Evolutionary conservation across 2,888 invertebrate species (phyloP).

Genomic region (Agrotis ipsilon): DNA sequence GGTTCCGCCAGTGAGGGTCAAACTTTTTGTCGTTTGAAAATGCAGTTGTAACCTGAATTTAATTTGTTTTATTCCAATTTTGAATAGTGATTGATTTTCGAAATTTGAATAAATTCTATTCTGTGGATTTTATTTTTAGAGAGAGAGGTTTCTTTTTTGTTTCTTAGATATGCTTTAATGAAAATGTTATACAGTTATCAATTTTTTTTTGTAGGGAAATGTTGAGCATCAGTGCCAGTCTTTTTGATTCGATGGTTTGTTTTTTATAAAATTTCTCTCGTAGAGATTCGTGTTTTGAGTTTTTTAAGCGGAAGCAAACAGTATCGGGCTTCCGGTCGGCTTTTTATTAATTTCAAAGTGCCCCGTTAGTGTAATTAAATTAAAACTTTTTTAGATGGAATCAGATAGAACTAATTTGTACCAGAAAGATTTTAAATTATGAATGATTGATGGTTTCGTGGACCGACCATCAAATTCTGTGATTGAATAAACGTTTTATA

Average conservation of each 20-base stretch:
- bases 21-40: conserved; percentile 61
- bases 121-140: too few species aligned
- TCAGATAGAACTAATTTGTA: conserved; percentile 43
- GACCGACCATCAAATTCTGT: not conserved
- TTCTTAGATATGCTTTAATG: too few species aligned
- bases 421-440: conserved; percentile 26
- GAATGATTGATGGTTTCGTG: conserved; percentile 29
- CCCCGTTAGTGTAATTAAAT: conserved; percentile 76
- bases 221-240: conserved; percentile 75
- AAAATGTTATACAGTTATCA: not conserved
- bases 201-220: conserved; percentile 38
- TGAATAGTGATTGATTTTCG: not conserved
- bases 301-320: conserved; percentile 83
- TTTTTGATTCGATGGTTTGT: conserved; percentile 68
- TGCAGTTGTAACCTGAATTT: not conserved
- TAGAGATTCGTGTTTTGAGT: conserved; percentile 71
- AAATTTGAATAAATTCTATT: not conserved
- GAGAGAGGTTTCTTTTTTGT: not conserved
- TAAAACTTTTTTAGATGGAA: conserved; percentile 62
- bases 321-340: conserved; percentile 73
- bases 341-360: conserved; percentile 71
- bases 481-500: too few species aligned
- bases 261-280: conserved; percentile 68
- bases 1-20: conserved; percentile 70
- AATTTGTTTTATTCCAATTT: not conserved